Base-by-base conservation (phyloP, 2,113 vertebrate species). In the Gymnorhina tibicen region DNA sequence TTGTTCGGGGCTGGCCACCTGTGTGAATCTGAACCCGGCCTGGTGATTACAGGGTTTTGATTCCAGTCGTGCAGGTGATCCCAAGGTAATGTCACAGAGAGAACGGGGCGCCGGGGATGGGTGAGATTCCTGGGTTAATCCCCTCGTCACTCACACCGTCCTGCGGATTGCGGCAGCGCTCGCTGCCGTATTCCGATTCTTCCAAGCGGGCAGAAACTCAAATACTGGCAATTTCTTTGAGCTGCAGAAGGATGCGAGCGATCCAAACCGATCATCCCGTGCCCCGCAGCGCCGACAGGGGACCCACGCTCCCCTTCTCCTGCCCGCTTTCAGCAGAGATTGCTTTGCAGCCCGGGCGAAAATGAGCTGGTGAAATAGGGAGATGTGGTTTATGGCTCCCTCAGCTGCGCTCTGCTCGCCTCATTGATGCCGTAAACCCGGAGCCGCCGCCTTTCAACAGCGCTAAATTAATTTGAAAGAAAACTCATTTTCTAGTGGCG, bases 51-150 rank as follows among this genome's bases (percentile, higher is more conserved):
- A 2, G 0, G 2, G 4, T n/a, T 74, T 41, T 19, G 16, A 60
- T 58, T 88, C 33, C 50, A 1, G 0, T 14, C 2, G 7, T 37
- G 50, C 67, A 12, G 12, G 11, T 35, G 87, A 46, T 26, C 41
- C 63, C 1, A 12, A 42, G 39, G 20, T 21, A 12, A 35, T 6
- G 70, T 5, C 16, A 1, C 2, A 0, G 26, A 42, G 22, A 53
- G 58, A 4, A 4, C 0, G 0, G 6, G 1, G 23, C 18, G 26
- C 8, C 17, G 1, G 2, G 58, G 6, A 0, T 2, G 6, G 28
- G 13, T 8, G 3, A 79, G 13, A 13, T 82, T 46, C 56, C 42
- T 62, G 77, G 26, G n/a, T 87, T 62, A 3, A 62, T 76, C 63
- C 75, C 42, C 20, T 55, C 42, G 0, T 33, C 2, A 1, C 23